Evolutionary conservation across 2,113 vertebrate genomes (phyloP), one percentile per base, ranked within the genome.

Genomic region (Muntiacus reevesi): DNA sequence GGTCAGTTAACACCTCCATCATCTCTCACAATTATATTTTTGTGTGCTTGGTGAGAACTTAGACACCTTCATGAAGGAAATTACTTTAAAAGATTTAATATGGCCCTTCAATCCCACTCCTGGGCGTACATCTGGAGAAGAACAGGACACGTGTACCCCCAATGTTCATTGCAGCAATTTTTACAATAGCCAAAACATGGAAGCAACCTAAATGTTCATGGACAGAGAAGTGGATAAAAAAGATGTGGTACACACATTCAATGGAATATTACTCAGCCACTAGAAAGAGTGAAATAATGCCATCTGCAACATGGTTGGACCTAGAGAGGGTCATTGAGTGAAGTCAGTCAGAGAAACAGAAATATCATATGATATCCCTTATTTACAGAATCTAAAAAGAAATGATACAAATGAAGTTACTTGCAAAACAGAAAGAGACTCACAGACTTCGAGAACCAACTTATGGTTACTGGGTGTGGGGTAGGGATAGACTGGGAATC

Each of bases 321-420:
- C 36, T 6, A 25, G 36, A 25, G 36, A 13, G 13, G 10, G 6
- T 12, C 67, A 43, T 0, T 6, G 36, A 74, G 67, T 6, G 67
- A 40, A 25, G 36, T 7, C 6, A 40, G 67, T 6, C 67, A 74
- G 21, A 74, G 67, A 25, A 74, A 13, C 5, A 1, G 11, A 40
- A 36, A 25, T 13, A 23, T 74, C 36, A 3, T 3, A 6, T 74
- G 67, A 74, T 25, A 25, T 25, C 36, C 36, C 67, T 74, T 13
- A 13, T 6, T 25, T 25, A 36, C 25, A 36, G 67, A 23, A 12
- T 40, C 67, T 74, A 74, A 40, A 74, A 74, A 40, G 10, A 74
- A 74, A 40, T 6, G 2, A 74, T 25, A 25, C 36, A 74, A 1
- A 74, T 25, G n/a, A 43, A 40, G 36, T 74, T 23, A 12, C 19